phyloP scores from a whole-genome alignment of 2,888 invertebrate species.

The Muscina levida region DNA sequence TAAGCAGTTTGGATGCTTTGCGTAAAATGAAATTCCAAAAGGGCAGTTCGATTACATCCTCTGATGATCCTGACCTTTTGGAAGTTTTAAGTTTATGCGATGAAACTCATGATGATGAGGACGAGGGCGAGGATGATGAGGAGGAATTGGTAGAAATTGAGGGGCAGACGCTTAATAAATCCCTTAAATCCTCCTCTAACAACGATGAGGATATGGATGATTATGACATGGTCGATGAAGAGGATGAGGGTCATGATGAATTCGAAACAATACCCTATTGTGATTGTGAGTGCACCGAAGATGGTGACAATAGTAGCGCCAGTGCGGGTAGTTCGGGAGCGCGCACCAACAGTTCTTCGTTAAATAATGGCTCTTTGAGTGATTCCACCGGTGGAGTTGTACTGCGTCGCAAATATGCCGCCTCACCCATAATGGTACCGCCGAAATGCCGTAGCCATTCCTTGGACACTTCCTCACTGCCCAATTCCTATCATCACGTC shows the following conservation, averaged over 20 bases:
- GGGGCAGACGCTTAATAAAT: slow-evolving; percentile 35
- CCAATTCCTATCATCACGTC: slow-evolving; percentile 62
- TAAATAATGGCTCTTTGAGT: slow-evolving; percentile 56
- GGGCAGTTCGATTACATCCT: slow-evolving; percentile 77
- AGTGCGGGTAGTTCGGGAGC: slow-evolving; percentile 68
- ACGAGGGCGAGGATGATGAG: slow-evolving; percentile 72
- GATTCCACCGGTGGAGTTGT: slow-evolving; percentile 71
- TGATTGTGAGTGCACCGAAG: slow-evolving; percentile 76
- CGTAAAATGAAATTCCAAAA: slow-evolving; percentile 78
- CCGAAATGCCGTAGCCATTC: slow-evolving; percentile 77
- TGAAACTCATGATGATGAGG: slow-evolving; percentile 71
- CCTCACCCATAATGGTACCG: slow-evolving; percentile 69
- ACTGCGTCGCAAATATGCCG: slow-evolving; percentile 76
- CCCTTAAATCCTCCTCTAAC: slow-evolving; percentile 27
- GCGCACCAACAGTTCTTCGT: slow-evolving; percentile 56
- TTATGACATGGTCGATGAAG: slow-evolving; percentile 68
- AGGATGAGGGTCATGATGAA: slow-evolving; percentile 76
- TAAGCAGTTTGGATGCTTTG: slow-evolving; percentile 76
- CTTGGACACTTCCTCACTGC: slow-evolving; percentile 73
- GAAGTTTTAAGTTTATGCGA: slow-evolving; percentile 79
- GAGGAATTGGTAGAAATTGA: slow-evolving; percentile 56
- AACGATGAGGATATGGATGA: slow-evolving; percentile 62
- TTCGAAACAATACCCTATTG: slow-evolving; percentile 74
- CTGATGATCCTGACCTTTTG: slow-evolving; percentile 78
- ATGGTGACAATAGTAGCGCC: slow-evolving; percentile 74